A percentile compares a stretch with the other conserved stretches of the same genome.
Conservation (phyloP, 2,797 vertebrate species). For the Pogoniulus pusillus region DNA sequence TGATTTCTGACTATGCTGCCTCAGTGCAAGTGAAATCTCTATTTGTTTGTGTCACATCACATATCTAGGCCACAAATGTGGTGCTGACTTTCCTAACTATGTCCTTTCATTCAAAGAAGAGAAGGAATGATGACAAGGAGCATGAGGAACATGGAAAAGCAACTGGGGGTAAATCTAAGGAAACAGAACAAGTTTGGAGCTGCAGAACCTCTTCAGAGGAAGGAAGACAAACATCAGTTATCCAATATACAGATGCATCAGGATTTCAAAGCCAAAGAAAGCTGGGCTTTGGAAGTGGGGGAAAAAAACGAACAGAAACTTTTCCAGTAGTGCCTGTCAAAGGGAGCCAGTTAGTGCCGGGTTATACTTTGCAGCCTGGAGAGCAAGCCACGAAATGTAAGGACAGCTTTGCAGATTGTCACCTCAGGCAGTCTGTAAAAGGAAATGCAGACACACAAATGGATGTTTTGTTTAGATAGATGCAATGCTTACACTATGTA, state of each 20-base stretch:
- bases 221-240: neutral
- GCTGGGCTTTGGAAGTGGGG: neutral
- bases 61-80: neutral
- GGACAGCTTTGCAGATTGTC: neutral
- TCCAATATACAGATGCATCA: neutral
- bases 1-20: neutral
- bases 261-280: neutral
- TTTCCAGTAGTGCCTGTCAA: neutral
- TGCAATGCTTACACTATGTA: neutral
- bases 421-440: neutral
- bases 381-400: neutral
- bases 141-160: neutral
- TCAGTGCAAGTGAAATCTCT: neutral
- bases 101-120: neutral
- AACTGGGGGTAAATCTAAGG: neutral
- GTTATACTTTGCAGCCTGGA: neutral
- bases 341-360: neutral
- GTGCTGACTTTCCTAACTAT: neutral
- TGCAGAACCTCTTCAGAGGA: neutral
- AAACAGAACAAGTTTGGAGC: neutral
- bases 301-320: neutral
- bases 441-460: neutral
- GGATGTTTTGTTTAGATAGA: neutral
- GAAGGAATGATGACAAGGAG: neutral
- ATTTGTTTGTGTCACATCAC: neutral